Conservation (phyloP, 1,140 invertebrate species). For the Ectropis grisescens region DNA sequence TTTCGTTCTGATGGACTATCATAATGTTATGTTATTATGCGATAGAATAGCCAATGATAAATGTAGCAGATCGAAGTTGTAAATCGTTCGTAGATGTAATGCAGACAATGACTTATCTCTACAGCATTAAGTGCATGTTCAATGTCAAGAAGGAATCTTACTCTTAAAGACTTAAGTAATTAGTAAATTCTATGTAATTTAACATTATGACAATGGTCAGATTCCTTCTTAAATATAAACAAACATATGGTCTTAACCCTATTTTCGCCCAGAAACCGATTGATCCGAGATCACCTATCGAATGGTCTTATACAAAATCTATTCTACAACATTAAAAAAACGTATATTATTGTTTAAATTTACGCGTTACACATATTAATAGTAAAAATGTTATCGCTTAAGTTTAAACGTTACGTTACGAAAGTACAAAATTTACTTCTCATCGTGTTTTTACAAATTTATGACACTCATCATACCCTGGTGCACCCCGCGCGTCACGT, state of each 20-base stretch:
- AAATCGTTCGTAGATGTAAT: no score
- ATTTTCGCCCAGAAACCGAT: conserved; percentile 68
- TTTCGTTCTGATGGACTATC: no score
- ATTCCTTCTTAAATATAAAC: conserved; percentile 35
- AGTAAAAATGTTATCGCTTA: conserved; percentile 63
- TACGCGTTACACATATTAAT: conserved; percentile 57
- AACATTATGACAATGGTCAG: conserved; percentile 5
- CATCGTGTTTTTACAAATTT: conserved; percentile 47
- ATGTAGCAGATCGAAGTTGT: no score
- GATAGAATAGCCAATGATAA: no score
- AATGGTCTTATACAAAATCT: conserved; percentile 63
- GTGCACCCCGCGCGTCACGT: conserved; percentile 67
- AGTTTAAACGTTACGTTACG: conserved; percentile 57
- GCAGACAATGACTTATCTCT: no score
- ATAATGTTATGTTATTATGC: no score
- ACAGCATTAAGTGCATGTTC: conserved; percentile 23
- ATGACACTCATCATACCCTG: conserved; percentile 72
- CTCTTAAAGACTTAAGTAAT: conserved; percentile 1
- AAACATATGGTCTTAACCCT: conserved; percentile 40
- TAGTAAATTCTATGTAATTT: no score
- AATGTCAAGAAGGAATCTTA: conserved; percentile 38
- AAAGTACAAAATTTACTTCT: conserved; percentile 61
- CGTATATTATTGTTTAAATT: conserved; percentile 57
- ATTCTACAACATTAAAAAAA: conserved; percentile 63
- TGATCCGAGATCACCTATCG: conserved; percentile 44